Base-by-base conservation (phyloP, 2,113 vertebrate species). In the Chloropsis cyanopogon region DNA sequence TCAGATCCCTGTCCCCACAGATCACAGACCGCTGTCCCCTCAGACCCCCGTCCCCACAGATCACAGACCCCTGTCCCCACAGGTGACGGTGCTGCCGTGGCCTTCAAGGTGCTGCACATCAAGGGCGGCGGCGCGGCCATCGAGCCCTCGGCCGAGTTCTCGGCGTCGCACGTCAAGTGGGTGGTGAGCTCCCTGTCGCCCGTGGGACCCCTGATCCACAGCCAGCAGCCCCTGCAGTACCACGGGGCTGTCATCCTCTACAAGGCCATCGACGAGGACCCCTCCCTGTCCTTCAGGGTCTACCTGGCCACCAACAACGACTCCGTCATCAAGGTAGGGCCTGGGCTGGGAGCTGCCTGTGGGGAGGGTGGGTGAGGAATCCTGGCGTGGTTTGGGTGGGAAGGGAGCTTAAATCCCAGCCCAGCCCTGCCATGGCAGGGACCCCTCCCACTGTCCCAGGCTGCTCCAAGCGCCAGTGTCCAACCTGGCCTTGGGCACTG, bases 251-350 rank as follows among this genome's bases (percentile, higher is more conserved):
- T 99, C 64, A 97, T 99, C 93, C 95, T 99, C 89, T 99, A 99
- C 97, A 98, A 98, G 72, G 98, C 97, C 35, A 39, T 98, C 2
- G 97, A 97, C 3, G 75, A 73, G 7, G 96, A 97, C 35, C 97
- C 97, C 39, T 98, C 96, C 39, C 98, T 98, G 82, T 98, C 97
- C 77, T 98, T 99, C 82, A 97, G 98, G 12, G 95, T 99, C 70
- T 99, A 98, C n/a, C 81, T 99, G 85, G 98, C 98, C 57, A 97
- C 98, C 35, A 99, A 99, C 96, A 99, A 98, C 2, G 85, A 98
- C 33, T 99, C 98, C 15, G 97, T 99, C 92, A 98, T 99, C 88
- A 98, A 98, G 97, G 98, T 98, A 29, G 18, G 76, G 28, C 52
- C 64, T 0, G 0, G 1, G 12, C 2, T 0, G 2, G 1, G 18